Percentiles rank a stretch among this genome's conserved stretches.
Evolutionary conservation across 2,113 vertebrate species (phyloP).

Genomic region (Brienomyrus longianalis): DNA sequence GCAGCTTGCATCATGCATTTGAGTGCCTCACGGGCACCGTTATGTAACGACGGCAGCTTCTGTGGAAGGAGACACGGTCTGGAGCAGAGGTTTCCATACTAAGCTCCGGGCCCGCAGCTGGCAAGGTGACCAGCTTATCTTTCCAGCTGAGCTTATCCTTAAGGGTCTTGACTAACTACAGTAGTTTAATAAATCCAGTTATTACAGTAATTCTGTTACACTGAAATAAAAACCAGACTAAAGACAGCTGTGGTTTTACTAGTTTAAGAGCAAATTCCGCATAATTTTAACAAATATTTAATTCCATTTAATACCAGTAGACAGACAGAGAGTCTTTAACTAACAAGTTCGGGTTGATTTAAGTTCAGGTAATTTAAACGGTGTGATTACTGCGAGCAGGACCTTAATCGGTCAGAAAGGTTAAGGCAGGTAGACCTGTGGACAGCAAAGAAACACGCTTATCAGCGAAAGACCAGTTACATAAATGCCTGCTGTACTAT

Average conservation of each 20-base stretch:
- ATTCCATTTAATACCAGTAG: not conserved
- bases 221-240: not conserved
- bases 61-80: not conserved
- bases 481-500: not conserved
- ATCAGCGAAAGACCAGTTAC: not conserved
- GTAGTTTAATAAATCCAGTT: not conserved
- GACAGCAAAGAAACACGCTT: not conserved
- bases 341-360: not conserved
- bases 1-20: constrained; percentile 32
- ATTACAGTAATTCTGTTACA: not conserved
- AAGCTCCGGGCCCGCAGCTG: not conserved
- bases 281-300: not conserved
- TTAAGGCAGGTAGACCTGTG: not conserved
- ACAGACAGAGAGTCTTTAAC: not conserved
- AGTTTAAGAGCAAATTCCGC: not conserved
- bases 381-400: not conserved
- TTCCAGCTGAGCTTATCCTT: not conserved
- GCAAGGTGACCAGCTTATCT: not conserved
- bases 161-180: not conserved
- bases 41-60: not conserved
- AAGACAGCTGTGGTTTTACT: not conserved
- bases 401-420: not conserved
- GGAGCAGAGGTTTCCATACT: not conserved
- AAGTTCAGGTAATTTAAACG: not conserved
- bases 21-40: constrained; percentile 31